Evolutionary conservation across 2,888 invertebrate species (phyloP), one percentile per base, ranked within the genome.

Genomic region (Ichneumoninae sp.): DNA sequence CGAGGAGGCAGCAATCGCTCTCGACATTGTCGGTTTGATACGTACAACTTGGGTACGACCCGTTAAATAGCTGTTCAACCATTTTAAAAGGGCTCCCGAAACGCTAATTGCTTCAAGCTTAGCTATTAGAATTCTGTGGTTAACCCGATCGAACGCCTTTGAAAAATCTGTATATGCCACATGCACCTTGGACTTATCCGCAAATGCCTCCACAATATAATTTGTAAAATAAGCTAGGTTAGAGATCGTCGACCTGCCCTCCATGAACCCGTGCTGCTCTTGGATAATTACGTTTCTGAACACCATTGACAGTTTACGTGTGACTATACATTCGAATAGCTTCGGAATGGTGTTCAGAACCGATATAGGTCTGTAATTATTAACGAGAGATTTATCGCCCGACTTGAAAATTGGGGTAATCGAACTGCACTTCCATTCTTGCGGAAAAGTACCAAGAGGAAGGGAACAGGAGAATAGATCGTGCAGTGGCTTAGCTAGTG

Each of bases 101-200:
- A 87, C 19, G 16, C 83, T 86, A 47, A 62, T 78, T 8, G 16
- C 6, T 0, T 66, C 13, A 4, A 89, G 69, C 44, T 87, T 89
- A n/a, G 30, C 1, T 19, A 88, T 6, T 2, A 90, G 74, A 50
- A 83, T 74, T 1, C 60, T 30, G 70, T 88, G 88, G 19, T 80
- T 47, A 0, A 90, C 84, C 22, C 76, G 81, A 69, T 89, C 89
- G 71, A 89, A 90, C 2, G 89, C 89, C 30, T 90, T 89, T 1
- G 75, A 70, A 30, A 90, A 88, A 57, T 87, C 87, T 0, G 86
- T 87, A 36, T 87, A 89, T 26, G 84, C 80, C 0, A 68, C 82
- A 75, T 87, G 86, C 0, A 88, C 83, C 70, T 87, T 82, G 8
- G 47, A n/a, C 40, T 78, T 66, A 8, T 62, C 57, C 13, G 88